A percentile compares a stretch with the other conserved stretches of the same genome.
Evolutionary conservation across 2,113 vertebrate species (phyloP).

Genomic region (Sinosuthora webbiana): DNA sequence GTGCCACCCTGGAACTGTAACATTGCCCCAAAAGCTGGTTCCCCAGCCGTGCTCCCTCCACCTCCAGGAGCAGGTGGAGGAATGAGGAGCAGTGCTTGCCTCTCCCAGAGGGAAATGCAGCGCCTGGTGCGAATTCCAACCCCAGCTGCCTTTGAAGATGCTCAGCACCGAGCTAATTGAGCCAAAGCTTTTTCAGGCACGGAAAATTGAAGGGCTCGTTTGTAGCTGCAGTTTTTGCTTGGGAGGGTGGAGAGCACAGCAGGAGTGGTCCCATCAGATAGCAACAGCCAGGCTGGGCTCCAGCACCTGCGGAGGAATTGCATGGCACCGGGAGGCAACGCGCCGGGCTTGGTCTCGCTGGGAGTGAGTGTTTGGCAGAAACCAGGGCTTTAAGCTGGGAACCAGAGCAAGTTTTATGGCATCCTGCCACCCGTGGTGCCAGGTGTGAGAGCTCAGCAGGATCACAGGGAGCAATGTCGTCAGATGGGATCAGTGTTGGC

Average conservation of each 20-base stretch:
- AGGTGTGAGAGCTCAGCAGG: background rate
- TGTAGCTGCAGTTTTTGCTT: background rate
- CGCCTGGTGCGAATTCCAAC: accelerated
- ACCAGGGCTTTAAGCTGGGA: background rate
- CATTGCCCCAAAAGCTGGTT: accelerated
- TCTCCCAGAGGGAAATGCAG: background rate
- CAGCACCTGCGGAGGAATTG: background rate
- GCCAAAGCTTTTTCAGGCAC: background rate
- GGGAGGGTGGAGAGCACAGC: background rate
- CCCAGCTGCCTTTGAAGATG: accelerated
- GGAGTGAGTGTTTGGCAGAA: background rate
- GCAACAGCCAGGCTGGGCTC: background rate
- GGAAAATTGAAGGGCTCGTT: background rate
- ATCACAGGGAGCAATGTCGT: accelerated
- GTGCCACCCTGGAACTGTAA: background rate
- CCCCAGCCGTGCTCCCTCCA: background rate
- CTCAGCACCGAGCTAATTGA: background rate
- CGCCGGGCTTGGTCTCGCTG: accelerated
- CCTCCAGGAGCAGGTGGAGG: background rate
- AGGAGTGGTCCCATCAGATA: background rate
- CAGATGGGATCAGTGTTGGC: background rate
- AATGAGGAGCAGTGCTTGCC: background rate
- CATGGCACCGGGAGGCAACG: background rate
- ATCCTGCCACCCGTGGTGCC: background rate
- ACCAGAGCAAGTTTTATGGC: background rate